phyloP scores from a whole-genome alignment of 2,888 invertebrate species.

The Timema cristinae region DNA sequence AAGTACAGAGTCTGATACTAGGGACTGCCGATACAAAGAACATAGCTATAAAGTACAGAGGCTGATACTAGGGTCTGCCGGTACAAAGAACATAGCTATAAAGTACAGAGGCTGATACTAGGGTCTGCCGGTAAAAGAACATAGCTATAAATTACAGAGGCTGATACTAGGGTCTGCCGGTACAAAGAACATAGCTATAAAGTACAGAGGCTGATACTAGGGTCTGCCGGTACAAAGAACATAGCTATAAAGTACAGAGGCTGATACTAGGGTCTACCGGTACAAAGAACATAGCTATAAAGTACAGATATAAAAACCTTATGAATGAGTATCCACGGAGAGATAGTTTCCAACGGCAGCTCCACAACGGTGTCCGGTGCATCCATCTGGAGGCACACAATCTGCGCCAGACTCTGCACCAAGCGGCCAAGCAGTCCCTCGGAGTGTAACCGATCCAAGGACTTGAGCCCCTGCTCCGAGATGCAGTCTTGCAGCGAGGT shows the following conservation, averaged over 20 bases:
- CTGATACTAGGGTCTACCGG: too few relatives aligned
- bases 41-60: neutral
- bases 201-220: too few relatives aligned
- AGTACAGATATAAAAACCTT: slow-evolving; percentile 48
- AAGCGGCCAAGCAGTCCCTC: slow-evolving; percentile 61
- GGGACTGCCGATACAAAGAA: too few relatives aligned
- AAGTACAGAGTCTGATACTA: too few relatives aligned
- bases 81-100: too few relatives aligned
- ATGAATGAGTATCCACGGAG: slow-evolving; percentile 82
- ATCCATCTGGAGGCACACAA: slow-evolving; percentile 76
- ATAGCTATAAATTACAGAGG: neutral
- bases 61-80: too few relatives aligned
- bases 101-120: too few relatives aligned
- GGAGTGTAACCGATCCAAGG: slow-evolving; percentile 47
- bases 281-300: neutral
- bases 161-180: too few relatives aligned
- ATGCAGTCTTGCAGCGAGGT: slow-evolving; percentile 44
- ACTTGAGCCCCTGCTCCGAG: slow-evolving; percentile 48
- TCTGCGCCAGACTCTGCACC: slow-evolving; percentile 68
- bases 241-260: too few relatives aligned
- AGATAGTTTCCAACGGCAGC: slow-evolving; percentile 64
- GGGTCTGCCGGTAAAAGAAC: too few relatives aligned
- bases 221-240: too few relatives aligned
- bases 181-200: too few relatives aligned
- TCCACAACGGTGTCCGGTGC: slow-evolving; percentile 58